Evolutionary conservation across 2,797 vertebrate genomes (phyloP).

Genomic region (Poecilia velifera): DNA sequence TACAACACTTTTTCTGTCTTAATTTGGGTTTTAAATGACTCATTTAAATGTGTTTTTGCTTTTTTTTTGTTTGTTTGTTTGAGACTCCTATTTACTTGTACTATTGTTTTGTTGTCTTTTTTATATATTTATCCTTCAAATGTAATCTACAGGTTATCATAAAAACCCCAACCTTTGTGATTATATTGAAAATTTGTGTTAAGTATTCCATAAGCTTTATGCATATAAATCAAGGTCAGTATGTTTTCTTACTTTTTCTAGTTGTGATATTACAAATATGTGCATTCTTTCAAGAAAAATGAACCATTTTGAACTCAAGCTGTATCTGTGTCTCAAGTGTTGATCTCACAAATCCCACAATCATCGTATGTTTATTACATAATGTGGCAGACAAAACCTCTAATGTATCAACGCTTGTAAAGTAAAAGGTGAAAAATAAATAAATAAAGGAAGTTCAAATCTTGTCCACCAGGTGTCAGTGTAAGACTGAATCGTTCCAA

Average conservation of each 20-base stretch:
- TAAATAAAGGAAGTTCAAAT: not conserved
- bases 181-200: not conserved
- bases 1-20: not conserved
- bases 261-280: not conserved
- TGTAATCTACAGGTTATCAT: not conserved
- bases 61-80: not conserved
- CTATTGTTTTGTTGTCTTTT: not conserved
- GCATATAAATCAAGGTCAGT: not conserved
- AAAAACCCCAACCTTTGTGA: not conserved
- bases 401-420: not conserved
- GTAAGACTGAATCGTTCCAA: not conserved
- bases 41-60: not conserved
- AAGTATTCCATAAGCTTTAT: not conserved
- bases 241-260: not conserved
- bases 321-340: not conserved
- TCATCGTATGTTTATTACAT: not conserved
- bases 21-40: not conserved
- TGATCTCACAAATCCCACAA: not conserved
- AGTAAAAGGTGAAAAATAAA: not conserved
- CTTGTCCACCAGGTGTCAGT: conserved; percentile 59
- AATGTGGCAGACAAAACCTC: not conserved
- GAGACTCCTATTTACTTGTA: not conserved
- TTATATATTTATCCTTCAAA: not conserved
- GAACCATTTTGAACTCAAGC: not conserved
- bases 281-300: not conserved